These are phyloP conservation scores for Diaprepes abbreviatus DNA, from an alignment of 2,888 invertebrate genomes.

Conservation along the genomic window DNA sequence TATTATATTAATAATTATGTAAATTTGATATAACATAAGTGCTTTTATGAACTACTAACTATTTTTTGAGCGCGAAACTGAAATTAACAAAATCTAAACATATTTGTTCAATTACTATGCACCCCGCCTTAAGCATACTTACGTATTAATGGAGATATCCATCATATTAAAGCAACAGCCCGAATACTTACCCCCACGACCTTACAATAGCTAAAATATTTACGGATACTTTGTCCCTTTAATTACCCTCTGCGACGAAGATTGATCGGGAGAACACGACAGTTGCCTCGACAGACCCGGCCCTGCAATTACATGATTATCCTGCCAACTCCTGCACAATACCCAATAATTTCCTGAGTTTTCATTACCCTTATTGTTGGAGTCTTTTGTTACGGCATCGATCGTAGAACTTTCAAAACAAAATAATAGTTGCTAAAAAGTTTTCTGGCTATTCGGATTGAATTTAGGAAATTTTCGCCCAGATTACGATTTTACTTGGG, in stretches of 20 bases:
- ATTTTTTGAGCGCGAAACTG: too few relatives aligned
- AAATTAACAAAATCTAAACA: too few relatives aligned
- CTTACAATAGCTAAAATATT: slow-evolving; percentile 58
- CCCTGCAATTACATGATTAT: slow-evolving; percentile 65
- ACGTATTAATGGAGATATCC: slow-evolving; percentile 38
- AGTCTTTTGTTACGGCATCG: slow-evolving; percentile 60
- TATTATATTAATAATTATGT: too few relatives aligned
- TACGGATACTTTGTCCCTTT: slow-evolving; percentile 54
- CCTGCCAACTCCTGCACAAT: slow-evolving; percentile 62
- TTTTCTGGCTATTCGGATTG: slow-evolving; percentile 48
- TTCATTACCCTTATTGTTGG: slow-evolving; percentile 68
- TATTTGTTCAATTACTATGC: slow-evolving; percentile 26
- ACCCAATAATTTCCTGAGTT: slow-evolving; percentile 66
- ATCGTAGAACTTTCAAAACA: slow-evolving; percentile 58
- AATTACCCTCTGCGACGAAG: slow-evolving; percentile 61
- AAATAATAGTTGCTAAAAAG: slow-evolving; percentile 65
- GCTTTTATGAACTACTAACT: too few relatives aligned
- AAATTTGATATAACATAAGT: too few relatives aligned
- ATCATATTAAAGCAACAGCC: slow-evolving; percentile 42
- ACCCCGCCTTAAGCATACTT: background rate
- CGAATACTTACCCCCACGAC: slow-evolving; percentile 28
- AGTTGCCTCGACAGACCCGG: slow-evolving; percentile 58
- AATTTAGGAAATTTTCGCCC: background rate
- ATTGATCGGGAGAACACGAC: slow-evolving; percentile 63
- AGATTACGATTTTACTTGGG: too few relatives aligned